Evolutionary conservation across 2,888 invertebrate genomes (phyloP).

Genomic region (Napeogenes inachia): DNA sequence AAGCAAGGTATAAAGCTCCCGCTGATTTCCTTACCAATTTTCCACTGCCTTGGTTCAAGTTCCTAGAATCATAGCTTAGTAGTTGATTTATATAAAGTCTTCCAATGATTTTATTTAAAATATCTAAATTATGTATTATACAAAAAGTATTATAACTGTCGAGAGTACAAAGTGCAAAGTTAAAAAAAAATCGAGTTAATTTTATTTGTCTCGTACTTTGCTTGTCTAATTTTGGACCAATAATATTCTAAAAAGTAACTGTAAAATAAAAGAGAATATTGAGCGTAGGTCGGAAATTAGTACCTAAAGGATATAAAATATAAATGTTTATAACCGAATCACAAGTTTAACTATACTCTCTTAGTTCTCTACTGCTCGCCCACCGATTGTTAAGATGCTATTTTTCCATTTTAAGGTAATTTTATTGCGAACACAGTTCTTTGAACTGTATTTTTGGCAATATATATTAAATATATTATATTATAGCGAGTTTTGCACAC

Average conservation of each 20-base stretch:
- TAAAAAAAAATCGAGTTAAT: no score
- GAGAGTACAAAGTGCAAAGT: no score
- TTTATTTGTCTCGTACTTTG: no score
- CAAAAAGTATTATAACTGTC: no score
- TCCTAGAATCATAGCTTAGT: not conserved
- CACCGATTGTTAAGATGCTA: conserved; percentile 41
- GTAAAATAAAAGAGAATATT: not conserved
- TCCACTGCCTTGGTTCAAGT: not conserved
- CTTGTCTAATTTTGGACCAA: not conserved
- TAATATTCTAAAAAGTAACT: not conserved
- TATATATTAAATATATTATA: conserved; percentile 2
- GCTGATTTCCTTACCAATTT: not conserved
- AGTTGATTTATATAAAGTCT: not conserved
- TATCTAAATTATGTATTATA: not conserved
- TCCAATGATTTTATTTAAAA: not conserved
- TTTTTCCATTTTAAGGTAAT: conserved; percentile 44
- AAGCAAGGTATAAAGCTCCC: no score
- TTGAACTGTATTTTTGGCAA: conserved; percentile 34
- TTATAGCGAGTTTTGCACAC: not conserved
- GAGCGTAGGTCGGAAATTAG: conserved; percentile 24
- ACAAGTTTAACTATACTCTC: conserved; percentile 54
- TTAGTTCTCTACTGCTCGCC: conserved; percentile 46
- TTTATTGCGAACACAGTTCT: conserved; percentile 44
- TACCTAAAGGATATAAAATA: conserved; percentile 27
- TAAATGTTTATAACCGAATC: conserved; percentile 38